phyloP scores from a whole-genome alignment of 1,140 invertebrate genomes.

The Drosophila persimilis region DNA sequence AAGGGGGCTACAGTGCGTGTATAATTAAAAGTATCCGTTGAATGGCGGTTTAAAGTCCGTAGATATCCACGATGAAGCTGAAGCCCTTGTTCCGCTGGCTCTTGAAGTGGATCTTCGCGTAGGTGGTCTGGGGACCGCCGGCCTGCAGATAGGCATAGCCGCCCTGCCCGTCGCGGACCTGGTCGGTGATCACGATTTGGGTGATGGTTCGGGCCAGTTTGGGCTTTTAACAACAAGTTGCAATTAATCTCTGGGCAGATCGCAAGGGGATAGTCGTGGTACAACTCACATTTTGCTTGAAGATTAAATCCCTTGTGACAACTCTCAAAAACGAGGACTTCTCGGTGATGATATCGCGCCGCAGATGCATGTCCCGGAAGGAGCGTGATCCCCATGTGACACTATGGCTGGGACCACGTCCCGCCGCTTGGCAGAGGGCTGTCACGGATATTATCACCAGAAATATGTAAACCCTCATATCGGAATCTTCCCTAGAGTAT shows the following conservation, averaged over 20 bases:
- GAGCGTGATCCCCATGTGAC: slow-evolving; percentile 66
- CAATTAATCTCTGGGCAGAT: not conserved
- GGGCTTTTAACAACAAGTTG: slow-evolving; percentile 15
- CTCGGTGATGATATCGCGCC: slow-evolving; percentile 77
- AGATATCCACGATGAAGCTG: slow-evolving; percentile 84
- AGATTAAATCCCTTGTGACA: slow-evolving; percentile 57
- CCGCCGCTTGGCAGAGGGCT: slow-evolving; percentile 16
- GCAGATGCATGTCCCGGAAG: slow-evolving; percentile 65
- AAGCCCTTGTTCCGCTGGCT: slow-evolving; percentile 84
- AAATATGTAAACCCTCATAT: slow-evolving; percentile 45
- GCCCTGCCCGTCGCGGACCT: slow-evolving; percentile 84
- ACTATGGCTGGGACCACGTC: slow-evolving; percentile 58
- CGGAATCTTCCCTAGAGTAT: slow-evolving; percentile 11
- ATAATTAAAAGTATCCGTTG: slow-evolving; percentile 14
- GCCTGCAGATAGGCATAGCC: slow-evolving; percentile 82
- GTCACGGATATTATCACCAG: slow-evolving; percentile 27
- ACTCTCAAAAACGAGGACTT: slow-evolving; percentile 82
- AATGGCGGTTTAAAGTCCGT: slow-evolving; percentile 64
- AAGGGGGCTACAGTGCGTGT: not conserved
- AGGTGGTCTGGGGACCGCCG: slow-evolving; percentile 83
- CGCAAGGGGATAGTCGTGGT: too few species aligned
- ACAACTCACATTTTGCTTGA: slow-evolving; percentile 45
- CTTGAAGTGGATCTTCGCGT: slow-evolving; percentile 84
- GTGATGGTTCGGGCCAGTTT: slow-evolving; percentile 78
- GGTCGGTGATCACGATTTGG: slow-evolving; percentile 84